Percentiles rank a stretch among this genome's conserved stretches.
Conservation (phyloP, 2,797 vertebrate species). For the Carduelis carduelis region DNA sequence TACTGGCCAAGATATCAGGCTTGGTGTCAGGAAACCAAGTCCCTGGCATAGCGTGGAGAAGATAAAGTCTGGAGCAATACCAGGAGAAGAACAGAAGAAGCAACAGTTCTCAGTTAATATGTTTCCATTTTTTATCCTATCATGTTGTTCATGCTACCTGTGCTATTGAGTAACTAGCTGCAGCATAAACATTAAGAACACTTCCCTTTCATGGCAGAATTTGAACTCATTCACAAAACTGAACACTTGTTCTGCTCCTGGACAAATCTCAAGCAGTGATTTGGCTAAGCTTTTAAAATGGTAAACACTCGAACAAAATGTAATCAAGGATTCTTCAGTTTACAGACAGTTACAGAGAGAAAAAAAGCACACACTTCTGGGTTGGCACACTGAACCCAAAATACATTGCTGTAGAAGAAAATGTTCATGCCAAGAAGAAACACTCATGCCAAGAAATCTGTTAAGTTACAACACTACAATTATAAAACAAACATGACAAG, state of each 20-base stretch:
- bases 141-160: background rate
- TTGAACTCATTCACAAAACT: background rate
- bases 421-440: background rate
- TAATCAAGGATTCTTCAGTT: background rate
- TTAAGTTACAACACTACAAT: background rate
- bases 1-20: background rate
- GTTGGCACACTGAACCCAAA: conserved; percentile 22
- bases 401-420: background rate
- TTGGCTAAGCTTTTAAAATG: background rate
- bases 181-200: background rate
- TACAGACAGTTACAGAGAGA: background rate
- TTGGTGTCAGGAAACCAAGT: background rate
- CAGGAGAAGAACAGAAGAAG: background rate
- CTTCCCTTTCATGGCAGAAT: background rate
- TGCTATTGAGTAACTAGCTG: background rate
- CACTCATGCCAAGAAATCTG: background rate
- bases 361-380: background rate
- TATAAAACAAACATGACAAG: background rate
- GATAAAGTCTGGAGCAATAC: background rate
- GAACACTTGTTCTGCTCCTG: background rate
- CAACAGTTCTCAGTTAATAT: background rate
- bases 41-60: background rate
- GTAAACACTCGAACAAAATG: background rate
- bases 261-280: background rate
- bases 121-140: background rate